These are phyloP conservation scores for Cephus pygmeus DNA, from an alignment of 2,888 invertebrate genomes.

Conservation along the genomic window DNA sequence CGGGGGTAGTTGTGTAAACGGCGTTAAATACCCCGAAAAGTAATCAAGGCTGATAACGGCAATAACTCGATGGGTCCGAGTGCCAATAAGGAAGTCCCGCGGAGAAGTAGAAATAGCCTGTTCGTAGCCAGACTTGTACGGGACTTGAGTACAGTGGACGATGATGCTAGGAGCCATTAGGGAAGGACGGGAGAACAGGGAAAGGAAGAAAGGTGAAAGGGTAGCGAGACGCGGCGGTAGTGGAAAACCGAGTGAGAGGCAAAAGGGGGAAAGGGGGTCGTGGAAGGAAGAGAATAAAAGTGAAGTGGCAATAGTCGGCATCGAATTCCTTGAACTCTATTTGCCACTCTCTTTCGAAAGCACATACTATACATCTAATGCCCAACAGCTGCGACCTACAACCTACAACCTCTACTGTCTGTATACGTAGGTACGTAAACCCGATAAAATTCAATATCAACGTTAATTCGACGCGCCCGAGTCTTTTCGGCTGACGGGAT, in stretches of 20 bases:
- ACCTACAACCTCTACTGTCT: neutral
- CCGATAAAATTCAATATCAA: neutral
- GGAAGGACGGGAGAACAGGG: neutral
- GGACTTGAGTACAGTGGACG: neutral
- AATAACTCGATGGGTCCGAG: neutral
- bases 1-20: neutral
- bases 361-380: neutral
- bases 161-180: neutral
- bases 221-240: neutral
- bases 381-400: neutral
- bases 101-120: neutral
- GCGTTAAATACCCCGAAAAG: neutral
- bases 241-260: neutral
- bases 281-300: neutral
- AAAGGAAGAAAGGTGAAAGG: neutral
- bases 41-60: neutral
- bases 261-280: too few relatives aligned
- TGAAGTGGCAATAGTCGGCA: neutral
- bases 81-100: neutral
- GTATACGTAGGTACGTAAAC: neutral
- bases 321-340: neutral
- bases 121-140: neutral
- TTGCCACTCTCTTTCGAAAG: neutral
- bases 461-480: neutral
- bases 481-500: neutral